A percentile compares a stretch with the other conserved stretches of the same genome.
These are phyloP conservation scores for Zaprionus camerounensis DNA, from an alignment of 1,140 invertebrate genomes.

Conservation along the genomic window DNA sequence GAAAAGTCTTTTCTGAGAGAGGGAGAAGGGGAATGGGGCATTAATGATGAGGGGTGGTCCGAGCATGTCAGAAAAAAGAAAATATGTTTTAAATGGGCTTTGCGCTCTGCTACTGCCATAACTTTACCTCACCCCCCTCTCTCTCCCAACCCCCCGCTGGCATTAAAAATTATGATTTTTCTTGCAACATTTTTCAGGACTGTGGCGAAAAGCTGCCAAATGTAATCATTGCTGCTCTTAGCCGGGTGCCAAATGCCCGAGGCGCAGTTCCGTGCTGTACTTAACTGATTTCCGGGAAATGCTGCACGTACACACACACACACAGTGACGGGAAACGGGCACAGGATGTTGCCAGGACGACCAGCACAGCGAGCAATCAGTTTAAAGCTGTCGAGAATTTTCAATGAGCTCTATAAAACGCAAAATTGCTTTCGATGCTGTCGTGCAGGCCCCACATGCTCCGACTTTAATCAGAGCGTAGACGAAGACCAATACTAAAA, in stretches of 20 bases:
- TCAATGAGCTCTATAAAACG: conserved; percentile 68
- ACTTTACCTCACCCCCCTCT: not conserved
- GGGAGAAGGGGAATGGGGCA: not conserved
- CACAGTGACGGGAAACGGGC: conserved; percentile 17
- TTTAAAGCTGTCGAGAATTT: conserved; percentile 78
- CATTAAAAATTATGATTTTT: conserved; percentile 53
- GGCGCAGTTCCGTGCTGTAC: conserved; percentile 61
- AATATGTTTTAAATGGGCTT: conserved; percentile 38
- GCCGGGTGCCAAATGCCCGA: conserved; percentile 65
- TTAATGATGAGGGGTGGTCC: conserved; percentile 16
- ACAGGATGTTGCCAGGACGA: conserved; percentile 43
- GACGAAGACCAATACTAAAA: conserved; percentile 26
- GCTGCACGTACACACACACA: conserved; percentile 23
- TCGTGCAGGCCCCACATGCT: not conserved
- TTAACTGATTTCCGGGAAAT: conserved; percentile 77
- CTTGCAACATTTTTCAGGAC: conserved; percentile 34
- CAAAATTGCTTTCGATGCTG: conserved; percentile 48
- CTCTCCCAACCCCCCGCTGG: not conserved
- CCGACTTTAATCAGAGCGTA: conserved; percentile 62
- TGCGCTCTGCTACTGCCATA: not conserved
- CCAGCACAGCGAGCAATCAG: conserved; percentile 63
- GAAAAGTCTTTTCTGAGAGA: conserved; percentile 11
- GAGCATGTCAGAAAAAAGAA: conserved; percentile 26
- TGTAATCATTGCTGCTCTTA: conserved; percentile 67
- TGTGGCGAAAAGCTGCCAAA: conserved; percentile 51